Conservation (phyloP, 2,113 vertebrate genomes). For the Otocyon megalotis region DNA sequence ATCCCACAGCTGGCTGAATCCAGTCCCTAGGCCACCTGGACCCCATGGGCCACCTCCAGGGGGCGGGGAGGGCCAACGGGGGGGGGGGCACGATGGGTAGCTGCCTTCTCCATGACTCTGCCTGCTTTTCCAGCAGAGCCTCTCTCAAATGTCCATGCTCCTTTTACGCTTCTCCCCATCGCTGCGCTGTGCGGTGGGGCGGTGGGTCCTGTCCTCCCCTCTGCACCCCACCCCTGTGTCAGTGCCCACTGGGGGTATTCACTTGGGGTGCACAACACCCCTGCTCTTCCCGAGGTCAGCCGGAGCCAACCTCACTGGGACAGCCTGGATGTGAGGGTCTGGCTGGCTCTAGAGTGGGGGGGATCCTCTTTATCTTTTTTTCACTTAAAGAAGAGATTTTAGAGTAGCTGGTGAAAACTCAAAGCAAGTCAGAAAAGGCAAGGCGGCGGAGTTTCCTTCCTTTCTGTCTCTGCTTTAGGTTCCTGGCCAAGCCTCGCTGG, state of each 20-base stretch:
- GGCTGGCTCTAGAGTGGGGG: not conserved
- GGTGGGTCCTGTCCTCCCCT: not conserved
- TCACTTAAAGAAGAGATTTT: not conserved
- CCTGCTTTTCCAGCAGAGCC: not conserved
- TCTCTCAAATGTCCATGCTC: not conserved
- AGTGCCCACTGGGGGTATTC: not conserved
- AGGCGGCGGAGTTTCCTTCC: not conserved
- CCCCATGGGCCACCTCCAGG: not conserved
- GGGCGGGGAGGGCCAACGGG: not conserved
- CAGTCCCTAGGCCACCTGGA: not conserved
- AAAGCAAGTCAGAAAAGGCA: not conserved
- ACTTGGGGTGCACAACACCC: not conserved
- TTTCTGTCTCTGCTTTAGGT: not conserved
- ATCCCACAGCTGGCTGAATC: too few species aligned
- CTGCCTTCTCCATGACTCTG: not conserved
- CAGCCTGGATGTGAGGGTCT: not conserved
- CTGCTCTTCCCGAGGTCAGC: not conserved
- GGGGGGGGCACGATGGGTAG: not conserved
- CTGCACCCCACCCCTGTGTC: too few species aligned
- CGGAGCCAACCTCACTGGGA: rapidly evolving
- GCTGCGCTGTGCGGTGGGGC: not conserved
- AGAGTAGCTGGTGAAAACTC: not conserved
- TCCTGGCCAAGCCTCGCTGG: not conserved
- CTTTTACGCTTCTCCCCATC: not conserved
- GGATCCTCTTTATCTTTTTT: not conserved